phyloP scores from a whole-genome alignment of 2,113 vertebrate species.

The Albula glossodonta region DNA sequence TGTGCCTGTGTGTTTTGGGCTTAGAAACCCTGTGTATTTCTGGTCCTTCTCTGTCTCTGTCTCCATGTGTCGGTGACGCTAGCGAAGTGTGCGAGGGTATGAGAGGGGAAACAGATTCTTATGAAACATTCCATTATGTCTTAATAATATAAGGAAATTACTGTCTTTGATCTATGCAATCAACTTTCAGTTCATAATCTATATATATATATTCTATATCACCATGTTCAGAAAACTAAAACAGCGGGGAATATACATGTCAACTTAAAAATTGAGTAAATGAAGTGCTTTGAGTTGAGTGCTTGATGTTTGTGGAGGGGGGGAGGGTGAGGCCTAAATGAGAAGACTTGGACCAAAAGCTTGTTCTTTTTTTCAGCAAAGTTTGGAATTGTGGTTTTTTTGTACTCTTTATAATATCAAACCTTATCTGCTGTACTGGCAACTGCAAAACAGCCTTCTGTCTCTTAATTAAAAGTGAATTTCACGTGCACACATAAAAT shows the following conservation, averaged over 20 bases:
- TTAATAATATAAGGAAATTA: slow-evolving; percentile 57
- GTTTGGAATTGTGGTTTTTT: slow-evolving; percentile 66
- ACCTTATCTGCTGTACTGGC: slow-evolving; percentile 79
- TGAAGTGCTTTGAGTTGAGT: slow-evolving; percentile 29
- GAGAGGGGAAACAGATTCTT: slow-evolving; percentile 35
- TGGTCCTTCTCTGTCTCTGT: slow-evolving; percentile 16
- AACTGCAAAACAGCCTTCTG: slow-evolving; percentile 71
- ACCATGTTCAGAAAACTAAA: slow-evolving; percentile 20
- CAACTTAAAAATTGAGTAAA: slow-evolving; percentile 33
- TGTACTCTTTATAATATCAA: slow-evolving; percentile 78
- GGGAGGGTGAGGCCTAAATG: slow-evolving; percentile 27
- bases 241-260: slow-evolving; percentile 31
- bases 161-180: slow-evolving; percentile 72
- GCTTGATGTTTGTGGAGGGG: slow-evolving; percentile 38
- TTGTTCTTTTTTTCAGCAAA: slow-evolving; percentile 44
- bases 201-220: slow-evolving; percentile 47
- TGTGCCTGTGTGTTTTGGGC: slow-evolving; percentile 44
- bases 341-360: slow-evolving; percentile 66
- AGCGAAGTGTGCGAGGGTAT: slow-evolving; percentile 16
- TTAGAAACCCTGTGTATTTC: slow-evolving; percentile 41
- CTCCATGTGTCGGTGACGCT: slow-evolving; percentile 23
- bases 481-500: slow-evolving; percentile 78
- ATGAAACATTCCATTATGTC: slow-evolving; percentile 67
- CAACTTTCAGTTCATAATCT: slow-evolving; percentile 40
- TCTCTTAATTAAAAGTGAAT: slow-evolving; percentile 69